Conservation (phyloP, 2,888 invertebrate genomes). For the Linhomoeus sp. region DNA sequence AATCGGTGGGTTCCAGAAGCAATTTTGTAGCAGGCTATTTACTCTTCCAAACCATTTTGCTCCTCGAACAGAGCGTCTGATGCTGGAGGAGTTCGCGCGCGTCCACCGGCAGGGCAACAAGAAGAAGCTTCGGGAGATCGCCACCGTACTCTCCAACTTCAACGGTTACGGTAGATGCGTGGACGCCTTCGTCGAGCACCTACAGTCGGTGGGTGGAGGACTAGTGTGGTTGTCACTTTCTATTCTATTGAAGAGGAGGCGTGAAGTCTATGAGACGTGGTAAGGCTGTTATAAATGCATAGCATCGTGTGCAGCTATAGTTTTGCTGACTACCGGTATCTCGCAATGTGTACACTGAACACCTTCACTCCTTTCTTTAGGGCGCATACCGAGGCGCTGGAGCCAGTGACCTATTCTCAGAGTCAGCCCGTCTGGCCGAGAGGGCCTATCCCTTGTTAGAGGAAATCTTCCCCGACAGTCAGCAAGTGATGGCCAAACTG, state of each 20-base stretch:
- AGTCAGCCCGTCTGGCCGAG: conserved; percentile 68
- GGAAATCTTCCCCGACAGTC: conserved; percentile 78
- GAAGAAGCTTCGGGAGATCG: conserved; percentile 73
- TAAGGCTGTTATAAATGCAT: too few relatives aligned
- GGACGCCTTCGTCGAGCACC: conserved; percentile 86
- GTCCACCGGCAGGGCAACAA: conserved; percentile 68
- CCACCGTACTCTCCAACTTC: conserved; percentile 73
- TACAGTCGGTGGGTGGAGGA: conserved; percentile 62
- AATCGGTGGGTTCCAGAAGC: conserved; percentile 10
- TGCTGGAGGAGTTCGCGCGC: conserved; percentile 81
- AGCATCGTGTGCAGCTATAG: too few relatives aligned
- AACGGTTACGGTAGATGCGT: conserved; percentile 85
- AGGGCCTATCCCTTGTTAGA: conserved; percentile 48
- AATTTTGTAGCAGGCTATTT: neutral
- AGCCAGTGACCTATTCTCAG: conserved; percentile 78
- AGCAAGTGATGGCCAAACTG: conserved; percentile 93
- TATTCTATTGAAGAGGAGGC: too few relatives aligned
- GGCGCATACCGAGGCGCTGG: conserved; percentile 59
- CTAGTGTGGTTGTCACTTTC: too few relatives aligned
- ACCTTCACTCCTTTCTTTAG: conserved; percentile 34
- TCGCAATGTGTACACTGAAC: neutral
- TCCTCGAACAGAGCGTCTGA: conserved; percentile 35
- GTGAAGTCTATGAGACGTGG: too few relatives aligned
- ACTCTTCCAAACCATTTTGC: conserved; percentile 21
- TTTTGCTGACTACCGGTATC: too few relatives aligned